These are phyloP conservation scores for Platycheirus albimanus DNA, from an alignment of 2,888 invertebrate genomes.

Conservation along the genomic window DNA sequence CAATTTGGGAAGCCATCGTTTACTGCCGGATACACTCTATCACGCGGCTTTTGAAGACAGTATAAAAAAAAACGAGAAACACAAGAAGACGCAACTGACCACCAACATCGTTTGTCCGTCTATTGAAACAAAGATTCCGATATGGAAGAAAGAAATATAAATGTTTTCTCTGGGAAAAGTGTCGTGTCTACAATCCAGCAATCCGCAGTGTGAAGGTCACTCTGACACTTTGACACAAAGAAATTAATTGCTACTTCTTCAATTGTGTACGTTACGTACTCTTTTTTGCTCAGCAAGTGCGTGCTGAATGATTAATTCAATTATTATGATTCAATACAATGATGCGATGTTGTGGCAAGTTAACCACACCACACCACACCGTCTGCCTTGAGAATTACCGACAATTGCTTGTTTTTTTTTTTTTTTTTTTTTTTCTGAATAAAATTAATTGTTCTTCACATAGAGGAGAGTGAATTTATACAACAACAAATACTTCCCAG, in stretches of 20 bases:
- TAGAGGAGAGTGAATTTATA: conserved; percentile 17
- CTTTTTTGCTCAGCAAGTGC: conserved; percentile 23
- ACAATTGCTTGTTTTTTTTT: conserved; percentile 11
- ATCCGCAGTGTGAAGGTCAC: conserved; percentile 43
- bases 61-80: conserved; percentile 1
- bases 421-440: conserved; percentile 15
- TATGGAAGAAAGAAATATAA: conserved; percentile 11
- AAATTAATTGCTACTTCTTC: conserved; percentile 24
- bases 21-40: conserved; percentile 58
- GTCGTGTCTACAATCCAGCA: conserved; percentile 65
- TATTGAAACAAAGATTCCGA: not conserved
- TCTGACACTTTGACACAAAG: conserved; percentile 31
- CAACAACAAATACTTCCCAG: conserved; percentile 35
- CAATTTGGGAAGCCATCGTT: conserved; percentile 50
- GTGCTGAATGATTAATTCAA: conserved; percentile 61
- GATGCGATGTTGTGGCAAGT: conserved; percentile 23
- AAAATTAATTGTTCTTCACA: conserved; percentile 47
- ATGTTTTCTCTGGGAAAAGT: conserved; percentile 54
- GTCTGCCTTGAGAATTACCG: conserved; percentile 25
- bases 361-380: too few species aligned
- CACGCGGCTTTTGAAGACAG: conserved; percentile 7
- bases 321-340: conserved; percentile 39
- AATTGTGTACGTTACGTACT: conserved; percentile 5
- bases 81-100: conserved; percentile 54
- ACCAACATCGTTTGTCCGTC: conserved; percentile 25